phyloP scores from a whole-genome alignment of 2,113 vertebrate species.

The Cyanoramphus novaezelandiae region DNA sequence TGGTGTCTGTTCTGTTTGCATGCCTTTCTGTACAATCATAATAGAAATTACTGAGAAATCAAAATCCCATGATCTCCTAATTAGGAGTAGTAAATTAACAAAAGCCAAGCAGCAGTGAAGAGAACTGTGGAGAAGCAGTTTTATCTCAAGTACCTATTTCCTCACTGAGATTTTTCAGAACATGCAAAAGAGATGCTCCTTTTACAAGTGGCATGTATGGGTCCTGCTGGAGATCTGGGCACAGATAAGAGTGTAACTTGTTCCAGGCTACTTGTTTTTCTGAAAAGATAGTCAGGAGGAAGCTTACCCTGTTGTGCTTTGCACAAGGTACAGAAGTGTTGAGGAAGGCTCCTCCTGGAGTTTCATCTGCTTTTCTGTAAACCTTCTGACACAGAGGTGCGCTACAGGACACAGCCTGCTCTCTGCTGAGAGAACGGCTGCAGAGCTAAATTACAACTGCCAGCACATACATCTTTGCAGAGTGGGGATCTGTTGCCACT shows the following conservation, averaged over 20 bases:
- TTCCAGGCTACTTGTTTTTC: not conserved
- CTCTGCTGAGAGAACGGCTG: not conserved
- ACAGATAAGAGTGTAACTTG: not conserved
- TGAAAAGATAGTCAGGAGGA: not conserved
- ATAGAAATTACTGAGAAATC: not conserved
- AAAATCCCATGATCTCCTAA: not conserved
- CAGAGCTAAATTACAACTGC: not conserved
- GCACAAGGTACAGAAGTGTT: accelerated
- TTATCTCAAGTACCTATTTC: not conserved
- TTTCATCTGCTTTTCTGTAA: not conserved
- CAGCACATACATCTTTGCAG: not conserved
- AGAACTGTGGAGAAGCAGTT: not conserved
- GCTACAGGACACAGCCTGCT: not conserved
- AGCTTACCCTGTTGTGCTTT: not conserved
- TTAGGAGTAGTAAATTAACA: not conserved
- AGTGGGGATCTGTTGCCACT: not conserved
- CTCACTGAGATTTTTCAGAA: not conserved
- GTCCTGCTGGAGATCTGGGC: not conserved
- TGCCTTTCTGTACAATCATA: not conserved
- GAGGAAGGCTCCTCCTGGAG: not conserved
- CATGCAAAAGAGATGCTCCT: not conserved
- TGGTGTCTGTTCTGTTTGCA: not conserved
- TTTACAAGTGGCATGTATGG: not conserved
- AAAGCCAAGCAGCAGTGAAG: not conserved
- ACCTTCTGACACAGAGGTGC: not conserved